These are phyloP conservation scores for Agonopterix subpropinquella DNA, from an alignment of 2,888 invertebrate species.

Conservation along the genomic window DNA sequence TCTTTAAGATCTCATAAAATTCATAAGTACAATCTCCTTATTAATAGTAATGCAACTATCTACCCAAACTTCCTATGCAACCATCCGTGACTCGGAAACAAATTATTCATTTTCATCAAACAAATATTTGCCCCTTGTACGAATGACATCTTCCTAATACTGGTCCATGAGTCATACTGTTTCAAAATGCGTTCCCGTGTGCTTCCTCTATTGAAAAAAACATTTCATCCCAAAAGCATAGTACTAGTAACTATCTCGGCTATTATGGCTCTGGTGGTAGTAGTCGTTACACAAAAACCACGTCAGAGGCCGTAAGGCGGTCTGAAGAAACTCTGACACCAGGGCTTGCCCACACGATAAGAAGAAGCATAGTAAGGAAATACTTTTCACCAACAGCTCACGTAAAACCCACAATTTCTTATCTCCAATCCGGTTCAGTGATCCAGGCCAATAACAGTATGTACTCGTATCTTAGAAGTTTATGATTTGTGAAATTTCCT, in stretches of 20 bases:
- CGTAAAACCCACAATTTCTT: not conserved
- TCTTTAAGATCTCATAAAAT: too few species aligned
- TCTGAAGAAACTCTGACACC: too few species aligned
- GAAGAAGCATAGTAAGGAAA: not conserved
- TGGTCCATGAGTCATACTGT: too few species aligned
- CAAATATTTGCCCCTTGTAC: too few species aligned
- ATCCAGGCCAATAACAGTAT: conserved; percentile 11
- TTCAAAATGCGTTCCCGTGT: not conserved
- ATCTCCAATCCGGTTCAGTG: conserved; percentile 16
- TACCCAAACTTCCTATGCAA: too few species aligned
- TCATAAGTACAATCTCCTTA: too few species aligned
- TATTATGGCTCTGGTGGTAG: not conserved
- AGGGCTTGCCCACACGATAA: not conserved
- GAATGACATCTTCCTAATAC: too few species aligned
- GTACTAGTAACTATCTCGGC: not conserved
- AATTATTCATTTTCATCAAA: too few species aligned
- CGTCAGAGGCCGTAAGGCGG: too few species aligned
- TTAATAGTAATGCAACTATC: too few species aligned
- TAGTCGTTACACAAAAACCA: not conserved
- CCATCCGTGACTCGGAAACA: too few species aligned
- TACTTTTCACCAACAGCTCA: not conserved
- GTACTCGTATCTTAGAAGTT: conserved; percentile 11
- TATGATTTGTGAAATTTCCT: conserved; percentile 30
- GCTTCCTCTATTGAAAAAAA: not conserved
- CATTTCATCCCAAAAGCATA: not conserved